phyloP scores from a whole-genome alignment of 30 jellyfish, hydroid and myxozoan species.

The Euphysa ruthae region DNA sequence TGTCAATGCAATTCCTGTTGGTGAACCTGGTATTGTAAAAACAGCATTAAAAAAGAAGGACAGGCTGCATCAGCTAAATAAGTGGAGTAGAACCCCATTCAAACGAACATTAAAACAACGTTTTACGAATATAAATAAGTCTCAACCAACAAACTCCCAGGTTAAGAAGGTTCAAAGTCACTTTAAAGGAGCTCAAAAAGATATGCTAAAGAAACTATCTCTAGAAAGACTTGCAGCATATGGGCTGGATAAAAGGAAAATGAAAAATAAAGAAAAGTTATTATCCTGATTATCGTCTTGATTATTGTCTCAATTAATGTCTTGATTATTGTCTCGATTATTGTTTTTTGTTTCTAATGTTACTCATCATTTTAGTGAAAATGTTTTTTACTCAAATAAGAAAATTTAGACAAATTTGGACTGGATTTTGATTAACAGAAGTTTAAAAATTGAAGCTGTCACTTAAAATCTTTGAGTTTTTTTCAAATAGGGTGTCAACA shows the following conservation, averaged over 20 bases:
- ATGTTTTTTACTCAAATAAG: too few relatives aligned
- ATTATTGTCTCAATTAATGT: too few relatives aligned
- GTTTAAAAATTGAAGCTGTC: too few relatives aligned
- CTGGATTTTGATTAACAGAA: too few relatives aligned
- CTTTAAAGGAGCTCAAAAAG: slow-evolving; percentile 30
- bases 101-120: neutral
- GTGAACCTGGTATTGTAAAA: slow-evolving; percentile 6
- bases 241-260: slow-evolving; percentile 45
- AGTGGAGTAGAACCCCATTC: slow-evolving; percentile 9
- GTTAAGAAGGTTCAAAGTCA: slow-evolving; percentile 9
- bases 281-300: too few relatives aligned
- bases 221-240: slow-evolving; percentile 44
- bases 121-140: neutral
- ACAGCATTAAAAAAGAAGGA: neutral
- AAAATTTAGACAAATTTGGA: too few relatives aligned
- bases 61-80: neutral
- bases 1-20: neutral
- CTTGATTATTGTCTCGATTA: too few relatives aligned
- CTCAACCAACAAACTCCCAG: neutral
- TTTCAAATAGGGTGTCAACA: too few relatives aligned
- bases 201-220: slow-evolving; percentile 21
- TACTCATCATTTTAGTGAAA: too few relatives aligned
- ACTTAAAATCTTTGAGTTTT: too few relatives aligned
- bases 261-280: neutral
- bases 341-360: too few relatives aligned